Percentiles rank a stretch among this genome's conserved stretches.
Evolutionary conservation across 2,113 vertebrate genomes (phyloP).

Genomic region (Lepus timidus): DNA sequence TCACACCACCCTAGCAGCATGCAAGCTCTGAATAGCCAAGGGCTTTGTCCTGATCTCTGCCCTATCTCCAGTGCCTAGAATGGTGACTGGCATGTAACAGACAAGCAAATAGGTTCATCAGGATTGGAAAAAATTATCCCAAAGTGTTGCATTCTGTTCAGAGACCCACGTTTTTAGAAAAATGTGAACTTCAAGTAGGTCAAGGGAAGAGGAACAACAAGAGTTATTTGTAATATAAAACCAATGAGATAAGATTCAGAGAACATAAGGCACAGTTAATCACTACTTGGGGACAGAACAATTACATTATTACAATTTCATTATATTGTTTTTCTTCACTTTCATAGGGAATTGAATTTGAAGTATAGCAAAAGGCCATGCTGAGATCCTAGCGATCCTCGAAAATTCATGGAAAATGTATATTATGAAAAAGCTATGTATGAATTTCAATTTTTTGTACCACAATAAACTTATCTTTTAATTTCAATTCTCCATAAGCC

Average conservation of each 20-base stretch:
- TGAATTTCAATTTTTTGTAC: too few species aligned
- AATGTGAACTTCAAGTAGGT: slow-evolving; percentile 10
- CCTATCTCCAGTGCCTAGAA: background rate
- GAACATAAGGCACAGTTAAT: slow-evolving; percentile 34
- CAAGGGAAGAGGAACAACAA: background rate
- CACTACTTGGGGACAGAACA: background rate
- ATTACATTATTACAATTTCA: slow-evolving; percentile 17
- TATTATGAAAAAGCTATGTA: too few species aligned
- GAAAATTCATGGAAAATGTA: too few species aligned
- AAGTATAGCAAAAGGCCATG: slow-evolving; percentile 11
- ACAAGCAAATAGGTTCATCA: background rate
- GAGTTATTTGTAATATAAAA: slow-evolving; percentile 40
- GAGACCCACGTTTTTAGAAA: background rate
- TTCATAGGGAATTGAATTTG: slow-evolving; percentile 37
- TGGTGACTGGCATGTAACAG: background rate
- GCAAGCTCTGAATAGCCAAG: background rate
- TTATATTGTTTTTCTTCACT: background rate
- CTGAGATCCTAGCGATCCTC: background rate
- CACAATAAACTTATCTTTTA: too few species aligned
- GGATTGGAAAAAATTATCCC: background rate
- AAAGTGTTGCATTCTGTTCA: background rate
- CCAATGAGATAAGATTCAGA: slow-evolving; percentile 26
- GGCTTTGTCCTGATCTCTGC: background rate
- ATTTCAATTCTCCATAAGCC: too few species aligned
- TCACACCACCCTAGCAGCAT: background rate